A percentile compares a stretch with the other conserved stretches of the same genome.
These are phyloP conservation scores for Brachyrhaphis roseni DNA, from an alignment of 2,797 vertebrate species.

Conservation along the genomic window DNA sequence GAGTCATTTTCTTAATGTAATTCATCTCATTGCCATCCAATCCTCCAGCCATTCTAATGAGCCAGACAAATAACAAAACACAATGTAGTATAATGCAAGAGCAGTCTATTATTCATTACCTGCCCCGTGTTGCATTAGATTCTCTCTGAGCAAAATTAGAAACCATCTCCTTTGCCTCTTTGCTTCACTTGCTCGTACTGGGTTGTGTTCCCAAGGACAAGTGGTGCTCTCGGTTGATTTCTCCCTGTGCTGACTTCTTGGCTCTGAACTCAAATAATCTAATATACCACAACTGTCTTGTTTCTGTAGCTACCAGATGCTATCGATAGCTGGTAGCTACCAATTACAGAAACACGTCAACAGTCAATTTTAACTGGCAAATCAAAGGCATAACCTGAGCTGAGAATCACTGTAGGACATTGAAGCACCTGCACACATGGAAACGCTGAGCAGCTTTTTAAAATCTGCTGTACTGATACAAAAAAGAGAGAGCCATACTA, in stretches of 20 bases:
- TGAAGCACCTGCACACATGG: conserved; percentile 22
- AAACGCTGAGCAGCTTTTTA: conserved; percentile 5
- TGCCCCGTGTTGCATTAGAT: conserved; percentile 50
- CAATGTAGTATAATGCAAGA: conserved; percentile 50
- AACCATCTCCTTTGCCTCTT: conserved; percentile 24
- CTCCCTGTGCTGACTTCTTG: conserved; percentile 61
- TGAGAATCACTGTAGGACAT: conserved; percentile 32
- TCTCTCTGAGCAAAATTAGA: conserved; percentile 34
- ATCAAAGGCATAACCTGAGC: conserved; percentile 50
- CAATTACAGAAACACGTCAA: conserved; percentile 53
- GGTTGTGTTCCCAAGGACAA: conserved; percentile 60
- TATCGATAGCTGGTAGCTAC: conserved; percentile 18
- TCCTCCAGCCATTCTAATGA: conserved; percentile 44
- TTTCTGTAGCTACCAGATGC: conserved; percentile 41
- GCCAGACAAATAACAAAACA: conserved; percentile 31
- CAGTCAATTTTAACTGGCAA: conserved; percentile 44
- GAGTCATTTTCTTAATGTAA: conserved; percentile 49
- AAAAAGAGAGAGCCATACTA: not conserved
- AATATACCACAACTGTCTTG: conserved; percentile 57
- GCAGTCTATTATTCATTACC: conserved; percentile 50
- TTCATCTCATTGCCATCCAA: conserved; percentile 46
- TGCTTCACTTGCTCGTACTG: conserved; percentile 32
- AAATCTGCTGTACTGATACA: conserved; percentile 1
- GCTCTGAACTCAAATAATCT: conserved; percentile 67
- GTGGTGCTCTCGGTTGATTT: conserved; percentile 64